These are phyloP conservation scores for Gymnocypris eckloni DNA, from an alignment of 2,797 vertebrate genomes.

Conservation along the genomic window DNA sequence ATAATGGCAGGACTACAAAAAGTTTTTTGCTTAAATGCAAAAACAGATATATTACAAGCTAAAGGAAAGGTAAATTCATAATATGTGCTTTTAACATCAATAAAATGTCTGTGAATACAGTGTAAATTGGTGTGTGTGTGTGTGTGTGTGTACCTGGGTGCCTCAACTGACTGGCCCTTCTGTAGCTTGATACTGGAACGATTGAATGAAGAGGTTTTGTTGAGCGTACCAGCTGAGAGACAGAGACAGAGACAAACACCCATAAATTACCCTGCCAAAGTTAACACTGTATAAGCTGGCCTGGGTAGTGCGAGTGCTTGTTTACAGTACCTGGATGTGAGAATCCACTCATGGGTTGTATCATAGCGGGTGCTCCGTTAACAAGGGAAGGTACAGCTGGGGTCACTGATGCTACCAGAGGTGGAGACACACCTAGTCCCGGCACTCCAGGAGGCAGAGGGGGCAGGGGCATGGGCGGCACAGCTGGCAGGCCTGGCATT, in stretches of 20 bases:
- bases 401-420: constrained; percentile 87
- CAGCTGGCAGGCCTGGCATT: constrained; percentile 82
- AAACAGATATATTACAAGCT: not conserved
- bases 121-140: not conserved
- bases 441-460: constrained; percentile 77
- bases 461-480: constrained; percentile 90
- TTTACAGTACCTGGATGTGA: constrained; percentile 85
- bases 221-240: constrained; percentile 75
- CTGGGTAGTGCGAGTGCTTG: not conserved
- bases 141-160: constrained; percentile 77
- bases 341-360: constrained; percentile 91
- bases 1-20: not conserved
- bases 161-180: constrained; percentile 92
- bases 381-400: constrained; percentile 89
- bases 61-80: not conserved
- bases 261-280: not conserved
- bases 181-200: constrained; percentile 90
- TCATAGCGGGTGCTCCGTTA: constrained; percentile 91
- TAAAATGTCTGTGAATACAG: not conserved
- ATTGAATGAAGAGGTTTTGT: constrained; percentile 93
- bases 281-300: not conserved
- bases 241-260: constrained; percentile 4
- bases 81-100: not conserved
- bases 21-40: not conserved
- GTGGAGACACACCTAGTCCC: constrained; percentile 92